A percentile compares a stretch with the other conserved stretches of the same genome.
These are phyloP conservation scores for Dendrophyllia cribrosa DNA, from an alignment of 64 coral and sea anemone species.

Conservation along the genomic window DNA sequence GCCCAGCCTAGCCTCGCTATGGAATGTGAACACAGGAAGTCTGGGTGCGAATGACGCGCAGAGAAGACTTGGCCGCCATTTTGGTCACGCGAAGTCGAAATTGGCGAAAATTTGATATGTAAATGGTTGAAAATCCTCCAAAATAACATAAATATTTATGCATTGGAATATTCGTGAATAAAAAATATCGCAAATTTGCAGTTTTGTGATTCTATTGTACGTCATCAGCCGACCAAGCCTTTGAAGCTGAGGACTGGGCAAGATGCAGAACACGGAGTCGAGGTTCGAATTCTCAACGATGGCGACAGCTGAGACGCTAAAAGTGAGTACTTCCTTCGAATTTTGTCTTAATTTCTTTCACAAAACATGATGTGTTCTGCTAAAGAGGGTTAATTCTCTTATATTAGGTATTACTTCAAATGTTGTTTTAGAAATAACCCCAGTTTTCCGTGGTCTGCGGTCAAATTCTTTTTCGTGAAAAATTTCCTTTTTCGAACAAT, in stretches of 20 bases:
- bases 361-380: constrained; percentile 60
- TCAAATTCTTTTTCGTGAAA: constrained; percentile 76
- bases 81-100: constrained; percentile 16
- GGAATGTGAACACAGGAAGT: constrained; percentile 4
- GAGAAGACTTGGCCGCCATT: not conserved
- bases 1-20: constrained; percentile 22
- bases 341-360: constrained; percentile 78
- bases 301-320: constrained; percentile 99
- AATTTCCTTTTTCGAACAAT: constrained; percentile 89
- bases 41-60: constrained; percentile 22
- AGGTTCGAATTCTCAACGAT: constrained; percentile 97
- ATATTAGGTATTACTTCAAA: constrained; percentile 28
- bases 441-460: not conserved
- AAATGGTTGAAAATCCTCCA: not conserved
- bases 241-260: constrained; percentile 27
- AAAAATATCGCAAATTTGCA: not conserved
- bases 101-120: not conserved
- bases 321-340: constrained; percentile 96
- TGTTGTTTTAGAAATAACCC: constrained; percentile 12
- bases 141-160: not conserved
- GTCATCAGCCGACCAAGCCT: constrained; percentile 36
- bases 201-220: constrained; percentile 1
- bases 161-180: not conserved
- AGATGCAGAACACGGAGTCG: constrained; percentile 55
- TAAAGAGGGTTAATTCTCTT: constrained; percentile 39